A percentile compares a stretch with the other conserved stretches of the same genome.
These are phyloP conservation scores for Suncus etruscus DNA, from an alignment of 2,113 vertebrate species.

Conservation along the genomic window DNA sequence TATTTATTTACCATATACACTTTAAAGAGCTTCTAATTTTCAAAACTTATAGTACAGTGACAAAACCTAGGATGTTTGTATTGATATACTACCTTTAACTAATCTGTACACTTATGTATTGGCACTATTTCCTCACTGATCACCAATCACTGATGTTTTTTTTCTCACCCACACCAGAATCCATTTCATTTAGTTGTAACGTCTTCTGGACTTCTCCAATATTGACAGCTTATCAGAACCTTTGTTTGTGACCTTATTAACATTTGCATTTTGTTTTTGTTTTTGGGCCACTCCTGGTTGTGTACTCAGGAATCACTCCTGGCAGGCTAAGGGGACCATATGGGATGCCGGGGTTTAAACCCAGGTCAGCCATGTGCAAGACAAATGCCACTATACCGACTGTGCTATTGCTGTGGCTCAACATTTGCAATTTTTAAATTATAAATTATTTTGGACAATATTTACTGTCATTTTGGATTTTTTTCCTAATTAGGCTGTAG, in stretches of 20 bases:
- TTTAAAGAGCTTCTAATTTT: neutral
- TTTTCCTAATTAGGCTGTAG: conserved; percentile 33
- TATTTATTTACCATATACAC: neutral
- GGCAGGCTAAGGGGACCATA: too few species aligned
- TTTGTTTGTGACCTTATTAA: conserved; percentile 12
- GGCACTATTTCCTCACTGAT: neutral
- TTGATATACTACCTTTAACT: neutral
- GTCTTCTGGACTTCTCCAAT: conserved; percentile 7
- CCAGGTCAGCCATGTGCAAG: too few species aligned
- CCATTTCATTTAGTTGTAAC: conserved; percentile 40
- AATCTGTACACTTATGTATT: conserved; percentile 32
- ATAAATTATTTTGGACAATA: conserved; percentile 33
- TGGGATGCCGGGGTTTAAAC: too few species aligned
- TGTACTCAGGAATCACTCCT: too few species aligned
- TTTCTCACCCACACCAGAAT: neutral
- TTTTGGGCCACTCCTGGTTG: too few species aligned
- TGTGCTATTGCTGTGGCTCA: too few species aligned
- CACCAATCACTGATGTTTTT: neutral
- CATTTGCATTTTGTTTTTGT: conserved; percentile 19
- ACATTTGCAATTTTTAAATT: too few species aligned
- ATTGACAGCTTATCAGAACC: neutral
- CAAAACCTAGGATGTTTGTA: conserved; percentile 27
- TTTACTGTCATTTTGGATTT: conserved; percentile 9
- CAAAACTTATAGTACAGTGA: neutral
- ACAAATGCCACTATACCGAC: too few species aligned